Evolutionary conservation across 2,888 invertebrate species (phyloP).

Genomic region (Leucozona laternaria): DNA sequence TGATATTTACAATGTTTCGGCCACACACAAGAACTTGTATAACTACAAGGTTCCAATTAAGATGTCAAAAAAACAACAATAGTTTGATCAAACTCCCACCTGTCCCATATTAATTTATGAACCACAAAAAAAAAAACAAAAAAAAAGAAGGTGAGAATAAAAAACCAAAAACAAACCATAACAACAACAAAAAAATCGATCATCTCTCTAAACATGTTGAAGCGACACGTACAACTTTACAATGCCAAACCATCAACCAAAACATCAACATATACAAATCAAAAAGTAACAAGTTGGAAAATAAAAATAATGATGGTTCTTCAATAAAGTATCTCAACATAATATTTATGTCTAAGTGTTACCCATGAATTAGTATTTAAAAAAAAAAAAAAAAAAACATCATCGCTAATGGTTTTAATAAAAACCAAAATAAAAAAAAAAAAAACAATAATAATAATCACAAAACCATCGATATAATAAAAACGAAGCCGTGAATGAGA

Average conservation of each 20-base stretch:
- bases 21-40: neutral
- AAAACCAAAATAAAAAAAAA: constrained; percentile 38
- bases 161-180: neutral
- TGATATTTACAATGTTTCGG: constrained; percentile 7
- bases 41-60: constrained; percentile 26
- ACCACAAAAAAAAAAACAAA: neutral
- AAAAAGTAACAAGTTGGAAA: constrained; percentile 40
- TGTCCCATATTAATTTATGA: constrained; percentile 24
- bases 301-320: constrained; percentile 33
- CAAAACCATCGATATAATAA: constrained; percentile 69
- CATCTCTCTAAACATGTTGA: constrained; percentile 41
- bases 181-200: constrained; percentile 22
- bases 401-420: constrained; percentile 52
- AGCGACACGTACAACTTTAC: constrained; percentile 33
- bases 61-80: constrained; percentile 23
- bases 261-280: constrained; percentile 28
- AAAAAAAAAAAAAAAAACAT: constrained; percentile 42
- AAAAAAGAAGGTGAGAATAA: constrained; percentile 14
- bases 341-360: constrained; percentile 41
- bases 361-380: constrained; percentile 50
- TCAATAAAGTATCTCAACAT: constrained; percentile 49
- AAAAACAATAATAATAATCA: constrained; percentile 47
- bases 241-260: constrained; percentile 22
- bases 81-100: constrained; percentile 13
- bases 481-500: constrained; percentile 72